A percentile compares a stretch with the other conserved stretches of the same genome.
Evolutionary conservation across 2,888 invertebrate species (phyloP).

Genomic region (Tanytarsus gracilentus): DNA sequence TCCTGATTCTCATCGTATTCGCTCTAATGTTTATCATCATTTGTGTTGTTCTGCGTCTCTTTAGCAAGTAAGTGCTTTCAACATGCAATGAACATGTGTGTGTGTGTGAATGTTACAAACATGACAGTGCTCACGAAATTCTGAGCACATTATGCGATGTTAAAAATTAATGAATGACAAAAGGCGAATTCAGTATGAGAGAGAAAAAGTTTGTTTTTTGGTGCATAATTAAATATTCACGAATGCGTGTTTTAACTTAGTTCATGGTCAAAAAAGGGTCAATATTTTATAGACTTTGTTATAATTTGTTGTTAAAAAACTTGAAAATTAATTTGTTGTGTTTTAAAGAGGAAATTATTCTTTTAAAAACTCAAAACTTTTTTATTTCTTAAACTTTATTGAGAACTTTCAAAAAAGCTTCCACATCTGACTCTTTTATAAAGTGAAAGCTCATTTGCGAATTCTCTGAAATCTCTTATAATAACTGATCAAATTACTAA

Average conservation of each 20-base stretch:
- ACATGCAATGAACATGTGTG: background rate
- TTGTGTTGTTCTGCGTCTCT: constrained; percentile 81
- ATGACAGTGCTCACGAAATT: background rate
- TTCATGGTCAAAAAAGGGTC: background rate
- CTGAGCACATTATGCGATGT: background rate
- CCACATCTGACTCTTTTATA: no score
- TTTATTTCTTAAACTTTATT: no score
- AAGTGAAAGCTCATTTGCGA: no score
- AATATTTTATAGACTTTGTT: background rate
- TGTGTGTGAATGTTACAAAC: background rate
- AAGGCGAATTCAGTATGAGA: background rate
- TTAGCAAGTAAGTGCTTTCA: constrained; percentile 68
- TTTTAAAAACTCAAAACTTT: no score
- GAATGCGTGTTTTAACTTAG: constrained; percentile 9
- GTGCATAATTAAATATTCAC: constrained; percentile 1
- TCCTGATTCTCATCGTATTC: constrained; percentile 80
- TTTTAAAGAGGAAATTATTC: no score
- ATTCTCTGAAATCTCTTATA: no score
- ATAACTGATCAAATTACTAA: no score
- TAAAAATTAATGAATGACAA: background rate
- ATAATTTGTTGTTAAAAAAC: no score
- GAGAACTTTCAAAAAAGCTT: no score
- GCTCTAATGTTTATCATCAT: constrained; percentile 90
- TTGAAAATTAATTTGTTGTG: no score
- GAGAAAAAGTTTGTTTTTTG: no score